Conservation (phyloP, 2,888 invertebrate species). For the Vanessa cardui region DNA sequence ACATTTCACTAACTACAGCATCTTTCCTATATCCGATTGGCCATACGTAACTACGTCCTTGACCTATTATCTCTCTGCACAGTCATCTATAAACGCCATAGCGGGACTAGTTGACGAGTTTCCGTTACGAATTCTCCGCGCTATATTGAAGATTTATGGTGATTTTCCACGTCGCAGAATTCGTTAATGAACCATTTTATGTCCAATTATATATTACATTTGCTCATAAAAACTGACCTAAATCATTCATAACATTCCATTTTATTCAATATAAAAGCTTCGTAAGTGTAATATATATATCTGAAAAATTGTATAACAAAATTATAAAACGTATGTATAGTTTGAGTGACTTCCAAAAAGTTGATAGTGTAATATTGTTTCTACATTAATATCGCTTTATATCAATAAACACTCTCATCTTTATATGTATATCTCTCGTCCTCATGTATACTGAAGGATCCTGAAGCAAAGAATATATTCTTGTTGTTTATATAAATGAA, state of each 20-base stretch:
- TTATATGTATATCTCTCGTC: too few species aligned
- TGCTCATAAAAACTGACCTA: background rate
- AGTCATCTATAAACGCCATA: constrained; percentile 32
- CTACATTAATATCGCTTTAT: too few species aligned
- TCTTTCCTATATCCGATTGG: constrained; percentile 14
- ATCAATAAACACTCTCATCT: too few species aligned
- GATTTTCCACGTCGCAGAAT: constrained; percentile 20
- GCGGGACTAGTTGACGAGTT: constrained; percentile 32
- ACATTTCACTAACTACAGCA: background rate
- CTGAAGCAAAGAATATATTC: too few species aligned
- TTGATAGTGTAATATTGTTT: too few species aligned
- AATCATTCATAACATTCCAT: constrained; percentile 4
- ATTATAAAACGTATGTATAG: too few species aligned
- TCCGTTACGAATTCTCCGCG: constrained; percentile 19
- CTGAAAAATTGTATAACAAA: too few species aligned
- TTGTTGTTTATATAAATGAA: too few species aligned
- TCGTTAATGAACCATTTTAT: constrained; percentile 13
- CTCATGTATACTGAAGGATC: too few species aligned
- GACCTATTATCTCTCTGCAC: constrained; percentile 37
- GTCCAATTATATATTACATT: constrained; percentile 14
- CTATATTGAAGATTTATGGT: constrained; percentile 16
- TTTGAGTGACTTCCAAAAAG: too few species aligned
- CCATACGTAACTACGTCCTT: constrained; percentile 30
- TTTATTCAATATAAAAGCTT: background rate
- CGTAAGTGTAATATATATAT: background rate